Conservation (phyloP, 2,113 vertebrate genomes). For the Zapus hudsonius region DNA sequence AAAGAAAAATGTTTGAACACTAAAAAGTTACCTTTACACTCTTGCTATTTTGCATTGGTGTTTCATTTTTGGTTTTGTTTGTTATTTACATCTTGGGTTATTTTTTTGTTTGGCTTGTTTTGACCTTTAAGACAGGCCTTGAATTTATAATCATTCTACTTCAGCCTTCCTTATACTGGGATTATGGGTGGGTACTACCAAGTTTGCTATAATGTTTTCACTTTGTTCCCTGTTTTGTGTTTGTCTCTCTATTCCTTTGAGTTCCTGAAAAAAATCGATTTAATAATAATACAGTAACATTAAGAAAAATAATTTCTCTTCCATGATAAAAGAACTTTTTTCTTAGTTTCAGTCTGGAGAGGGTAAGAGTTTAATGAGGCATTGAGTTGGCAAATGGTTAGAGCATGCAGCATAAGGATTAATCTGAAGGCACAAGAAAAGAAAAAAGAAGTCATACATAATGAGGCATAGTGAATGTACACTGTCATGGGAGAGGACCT, state of each 20-base stretch:
- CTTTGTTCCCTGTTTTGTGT: background rate
- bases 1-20: background rate
- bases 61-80: background rate
- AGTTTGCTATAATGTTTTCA: background rate
- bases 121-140: too few relatives aligned
- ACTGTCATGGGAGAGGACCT: background rate
- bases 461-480: too few relatives aligned
- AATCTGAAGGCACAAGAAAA: background rate
- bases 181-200: too few relatives aligned
- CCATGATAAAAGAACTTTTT: background rate
- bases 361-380: background rate
- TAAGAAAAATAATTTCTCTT: background rate
- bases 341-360: slow-evolving; percentile 16
- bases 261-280: slow-evolving; percentile 20
- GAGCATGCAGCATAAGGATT: background rate
- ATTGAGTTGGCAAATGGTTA: background rate
- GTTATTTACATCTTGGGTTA: too few relatives aligned
- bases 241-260: background rate
- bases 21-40: background rate
- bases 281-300: background rate
- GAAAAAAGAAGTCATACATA: background rate
- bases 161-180: too few relatives aligned
- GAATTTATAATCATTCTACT: too few relatives aligned
- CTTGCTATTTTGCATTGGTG: background rate
- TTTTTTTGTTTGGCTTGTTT: too few relatives aligned